These are phyloP conservation scores for Yponomeuta malinellus DNA, from an alignment of 2,888 invertebrate genomes.

Conservation along the genomic window DNA sequence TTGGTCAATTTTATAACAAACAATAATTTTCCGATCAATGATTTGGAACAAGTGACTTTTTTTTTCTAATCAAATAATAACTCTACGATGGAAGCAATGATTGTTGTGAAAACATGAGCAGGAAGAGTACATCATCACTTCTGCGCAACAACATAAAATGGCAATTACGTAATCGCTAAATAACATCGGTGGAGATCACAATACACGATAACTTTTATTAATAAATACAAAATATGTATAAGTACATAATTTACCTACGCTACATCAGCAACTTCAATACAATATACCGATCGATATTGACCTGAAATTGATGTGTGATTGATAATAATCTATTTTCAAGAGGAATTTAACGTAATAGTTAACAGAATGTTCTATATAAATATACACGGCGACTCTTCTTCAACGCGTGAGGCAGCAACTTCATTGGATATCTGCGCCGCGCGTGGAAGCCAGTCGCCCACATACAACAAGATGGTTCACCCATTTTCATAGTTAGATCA, in stretches of 20 bases:
- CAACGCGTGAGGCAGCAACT: constrained; percentile 21
- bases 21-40: constrained; percentile 49
- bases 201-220: constrained; percentile 58
- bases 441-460: neutral
- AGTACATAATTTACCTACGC: constrained; percentile 69
- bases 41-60: constrained; percentile 50
- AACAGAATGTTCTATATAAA: constrained; percentile 58
- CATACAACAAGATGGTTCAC: constrained; percentile 29
- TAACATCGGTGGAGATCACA: constrained; percentile 76
- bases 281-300: constrained; percentile 68
- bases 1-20: constrained; percentile 41
- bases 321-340: constrained; percentile 49
- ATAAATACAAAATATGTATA: constrained; percentile 44
- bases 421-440: neutral
- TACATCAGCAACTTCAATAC: constrained; percentile 67
- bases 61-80: constrained; percentile 48
- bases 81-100: constrained; percentile 69
- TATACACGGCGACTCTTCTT: constrained; percentile 23
- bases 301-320: constrained; percentile 48
- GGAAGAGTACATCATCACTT: constrained; percentile 34
- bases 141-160: constrained; percentile 63
- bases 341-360: constrained; percentile 62
- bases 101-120: constrained; percentile 50
- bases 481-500: constrained; percentile 45
- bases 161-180: constrained; percentile 71